Evolutionary conservation across 2,797 vertebrate species (phyloP).

Genomic region (Heliangelus exortis): DNA sequence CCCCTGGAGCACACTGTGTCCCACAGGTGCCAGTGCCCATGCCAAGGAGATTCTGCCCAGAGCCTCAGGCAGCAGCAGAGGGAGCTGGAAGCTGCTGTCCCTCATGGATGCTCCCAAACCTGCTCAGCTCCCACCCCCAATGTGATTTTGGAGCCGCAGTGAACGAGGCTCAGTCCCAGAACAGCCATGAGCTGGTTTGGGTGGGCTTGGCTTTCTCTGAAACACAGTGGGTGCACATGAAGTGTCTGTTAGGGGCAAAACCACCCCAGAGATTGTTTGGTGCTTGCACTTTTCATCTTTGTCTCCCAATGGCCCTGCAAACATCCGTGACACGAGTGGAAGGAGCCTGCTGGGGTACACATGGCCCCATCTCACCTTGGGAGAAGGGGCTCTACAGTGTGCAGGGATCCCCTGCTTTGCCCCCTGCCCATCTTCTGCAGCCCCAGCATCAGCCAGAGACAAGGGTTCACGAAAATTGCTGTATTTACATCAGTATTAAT

Average conservation of each 20-base stretch:
- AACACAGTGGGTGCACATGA: fast-evolving
- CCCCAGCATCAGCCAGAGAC: not conserved
- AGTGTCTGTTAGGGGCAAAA: fast-evolving
- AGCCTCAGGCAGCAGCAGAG: not conserved
- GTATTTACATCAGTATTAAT: not conserved
- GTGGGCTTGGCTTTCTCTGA: not conserved
- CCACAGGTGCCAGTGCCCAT: fast-evolving
- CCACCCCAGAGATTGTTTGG: not conserved
- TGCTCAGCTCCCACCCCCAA: fast-evolving
- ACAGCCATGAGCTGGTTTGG: not conserved
- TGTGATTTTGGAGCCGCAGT: fast-evolving
- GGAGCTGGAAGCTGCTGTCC: not conserved
- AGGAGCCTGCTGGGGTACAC: fast-evolving
- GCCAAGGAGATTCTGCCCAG: no score
- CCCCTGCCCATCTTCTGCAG: fast-evolving
- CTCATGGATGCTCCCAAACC: not conserved
- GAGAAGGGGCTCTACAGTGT: not conserved
- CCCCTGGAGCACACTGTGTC: not conserved
- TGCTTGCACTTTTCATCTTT: not conserved
- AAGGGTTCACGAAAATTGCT: not conserved
- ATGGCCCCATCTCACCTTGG: fast-evolving
- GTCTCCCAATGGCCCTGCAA: fast-evolving
- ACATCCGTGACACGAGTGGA: fast-evolving
- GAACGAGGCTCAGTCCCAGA: not conserved
- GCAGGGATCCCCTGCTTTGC: not conserved